These are phyloP conservation scores for Orthochromis indermauri DNA, from an alignment of 2,113 vertebrate species.

Conservation along the genomic window DNA sequence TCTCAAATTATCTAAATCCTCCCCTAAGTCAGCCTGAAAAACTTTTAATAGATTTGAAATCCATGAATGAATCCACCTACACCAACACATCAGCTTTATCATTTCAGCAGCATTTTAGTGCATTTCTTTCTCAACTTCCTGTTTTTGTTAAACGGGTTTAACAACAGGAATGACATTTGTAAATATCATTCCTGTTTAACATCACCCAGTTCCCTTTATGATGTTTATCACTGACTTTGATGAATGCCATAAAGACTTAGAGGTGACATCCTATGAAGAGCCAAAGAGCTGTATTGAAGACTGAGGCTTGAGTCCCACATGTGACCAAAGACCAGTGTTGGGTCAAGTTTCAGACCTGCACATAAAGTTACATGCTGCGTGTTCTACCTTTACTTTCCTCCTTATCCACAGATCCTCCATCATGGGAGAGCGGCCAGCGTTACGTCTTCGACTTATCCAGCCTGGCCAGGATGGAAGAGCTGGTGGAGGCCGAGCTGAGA, in stretches of 20 bases:
- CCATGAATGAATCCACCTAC: background rate
- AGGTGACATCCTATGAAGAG: rapidly evolving
- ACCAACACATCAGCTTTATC: background rate
- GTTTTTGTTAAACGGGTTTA: background rate
- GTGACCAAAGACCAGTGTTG: background rate
- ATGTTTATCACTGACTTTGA: background rate
- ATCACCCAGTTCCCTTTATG: background rate
- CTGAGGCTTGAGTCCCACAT: background rate
- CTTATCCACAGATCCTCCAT: background rate
- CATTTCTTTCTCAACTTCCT: background rate
- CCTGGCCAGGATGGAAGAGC: background rate
- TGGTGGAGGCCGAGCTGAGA: background rate
- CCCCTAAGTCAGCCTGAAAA: background rate
- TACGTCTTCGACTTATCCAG: background rate
- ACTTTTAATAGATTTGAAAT: background rate
- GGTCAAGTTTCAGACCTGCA: background rate
- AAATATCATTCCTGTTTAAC: background rate
- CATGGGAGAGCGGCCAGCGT: background rate
- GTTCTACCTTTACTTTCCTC: background rate
- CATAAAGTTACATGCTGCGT: background rate
- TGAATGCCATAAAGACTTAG: background rate
- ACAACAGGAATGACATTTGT: background rate
- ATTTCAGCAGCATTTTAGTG: background rate
- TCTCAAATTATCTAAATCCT: background rate
- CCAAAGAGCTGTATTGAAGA: background rate